Conservation (phyloP, 2,113 vertebrate species). For the Amphiprion percula region DNA sequence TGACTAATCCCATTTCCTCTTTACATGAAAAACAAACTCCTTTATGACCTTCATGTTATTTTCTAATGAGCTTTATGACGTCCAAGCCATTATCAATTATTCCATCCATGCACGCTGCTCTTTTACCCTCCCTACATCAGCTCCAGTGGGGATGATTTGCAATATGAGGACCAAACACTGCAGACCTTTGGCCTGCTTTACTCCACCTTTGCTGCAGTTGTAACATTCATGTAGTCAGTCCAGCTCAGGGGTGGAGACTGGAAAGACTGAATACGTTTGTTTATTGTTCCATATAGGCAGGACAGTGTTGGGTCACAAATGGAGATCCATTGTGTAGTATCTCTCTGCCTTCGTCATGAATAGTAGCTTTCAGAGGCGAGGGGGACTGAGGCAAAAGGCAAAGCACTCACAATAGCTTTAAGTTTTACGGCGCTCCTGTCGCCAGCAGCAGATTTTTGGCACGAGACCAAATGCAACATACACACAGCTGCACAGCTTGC, state of each 20-base stretch:
- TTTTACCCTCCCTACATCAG: slow-evolving; percentile 15
- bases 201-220: slow-evolving; percentile 50
- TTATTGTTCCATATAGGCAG: slow-evolving; percentile 80
- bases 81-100: slow-evolving; percentile 56
- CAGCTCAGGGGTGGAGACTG: slow-evolving; percentile 63
- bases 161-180: background rate
- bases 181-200: slow-evolving; percentile 47
- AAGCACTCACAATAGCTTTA: slow-evolving; percentile 77
- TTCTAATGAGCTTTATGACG: slow-evolving; percentile 67
- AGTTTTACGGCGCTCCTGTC: slow-evolving; percentile 75
- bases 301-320: slow-evolving; percentile 75
- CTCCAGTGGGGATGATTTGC: slow-evolving; percentile 23
- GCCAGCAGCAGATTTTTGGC: slow-evolving; percentile 72
- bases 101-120: slow-evolving; percentile 53
- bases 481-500: slow-evolving; percentile 70
- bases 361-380: slow-evolving; percentile 79
- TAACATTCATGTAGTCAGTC: slow-evolving; percentile 36
- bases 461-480: slow-evolving; percentile 67
- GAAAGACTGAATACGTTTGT: slow-evolving; percentile 76
- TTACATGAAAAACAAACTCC: slow-evolving; percentile 54
- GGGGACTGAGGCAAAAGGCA: slow-evolving; percentile 53
- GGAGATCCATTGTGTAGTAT: slow-evolving; percentile 77
- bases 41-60: slow-evolving; percentile 63
- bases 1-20: slow-evolving; percentile 74
- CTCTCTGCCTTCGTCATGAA: slow-evolving; percentile 80